A percentile compares a stretch with the other conserved stretches of the same genome.
phyloP scores from a whole-genome alignment of 1,140 invertebrate genomes.

The Drosophila serrata region DNA sequence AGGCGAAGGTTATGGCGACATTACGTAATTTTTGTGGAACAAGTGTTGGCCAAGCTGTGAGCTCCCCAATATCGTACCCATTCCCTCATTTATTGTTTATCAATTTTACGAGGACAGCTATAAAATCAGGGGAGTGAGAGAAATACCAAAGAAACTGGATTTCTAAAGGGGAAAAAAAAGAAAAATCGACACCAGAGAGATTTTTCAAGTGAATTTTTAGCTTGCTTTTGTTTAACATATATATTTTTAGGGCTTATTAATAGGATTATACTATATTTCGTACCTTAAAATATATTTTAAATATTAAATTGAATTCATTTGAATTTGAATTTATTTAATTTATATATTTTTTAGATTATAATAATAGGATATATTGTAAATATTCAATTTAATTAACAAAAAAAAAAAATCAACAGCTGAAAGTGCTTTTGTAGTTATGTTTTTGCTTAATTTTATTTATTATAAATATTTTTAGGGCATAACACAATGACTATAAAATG shows the following conservation, averaged over 20 bases:
- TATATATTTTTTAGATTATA: too few species aligned
- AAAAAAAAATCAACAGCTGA: too few species aligned
- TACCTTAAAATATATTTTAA: neutral
- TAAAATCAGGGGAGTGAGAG: conserved; percentile 11
- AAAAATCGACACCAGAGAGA: neutral
- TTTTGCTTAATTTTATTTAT: neutral
- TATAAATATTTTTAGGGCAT: neutral
- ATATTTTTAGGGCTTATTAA: neutral
- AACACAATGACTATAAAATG: neutral
- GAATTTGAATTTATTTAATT: too few species aligned
- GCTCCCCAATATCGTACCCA: conserved; percentile 5
- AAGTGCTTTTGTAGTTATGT: too few species aligned
- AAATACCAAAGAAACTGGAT: neutral
- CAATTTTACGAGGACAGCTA: conserved; percentile 59
- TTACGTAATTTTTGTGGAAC: conserved; percentile 34
- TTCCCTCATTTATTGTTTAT: conserved; percentile 60
- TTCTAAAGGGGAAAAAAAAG: neutral
- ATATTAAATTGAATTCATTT: neutral
- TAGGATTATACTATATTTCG: neutral
- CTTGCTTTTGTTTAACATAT: neutral
- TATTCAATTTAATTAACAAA: too few species aligned
- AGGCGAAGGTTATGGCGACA: conserved; percentile 14
- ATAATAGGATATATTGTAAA: too few species aligned
- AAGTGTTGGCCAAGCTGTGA: conserved; percentile 17
- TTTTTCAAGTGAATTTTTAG: neutral